These are phyloP conservation scores for Aphelinus certus DNA, from an alignment of 1,140 invertebrate species.

Conservation along the genomic window DNA sequence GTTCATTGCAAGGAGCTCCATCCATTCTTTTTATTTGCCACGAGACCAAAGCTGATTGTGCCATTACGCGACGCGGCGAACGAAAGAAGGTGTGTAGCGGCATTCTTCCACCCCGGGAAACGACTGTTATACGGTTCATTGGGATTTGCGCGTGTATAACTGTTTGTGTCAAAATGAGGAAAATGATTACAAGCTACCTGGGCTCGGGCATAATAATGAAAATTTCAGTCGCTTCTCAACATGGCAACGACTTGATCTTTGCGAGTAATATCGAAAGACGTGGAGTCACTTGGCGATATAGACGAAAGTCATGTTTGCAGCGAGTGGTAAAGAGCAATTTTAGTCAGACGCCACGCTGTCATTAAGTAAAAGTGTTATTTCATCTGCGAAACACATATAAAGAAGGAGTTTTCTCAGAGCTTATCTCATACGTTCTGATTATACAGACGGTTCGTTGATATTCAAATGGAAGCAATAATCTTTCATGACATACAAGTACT, in stretches of 20 bases:
- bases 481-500: too few relatives aligned
- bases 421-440: too few relatives aligned
- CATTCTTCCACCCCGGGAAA: too few relatives aligned
- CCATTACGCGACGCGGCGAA: neutral
- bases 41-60: constrained; percentile 8
- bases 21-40: neutral
- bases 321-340: neutral
- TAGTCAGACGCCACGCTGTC: neutral
- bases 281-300: neutral
- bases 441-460: too few relatives aligned
- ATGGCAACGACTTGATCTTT: too few relatives aligned
- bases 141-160: neutral
- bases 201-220: neutral
- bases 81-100: neutral
- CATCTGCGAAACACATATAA: too few relatives aligned
- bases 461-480: too few relatives aligned
- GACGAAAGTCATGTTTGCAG: too few relatives aligned
- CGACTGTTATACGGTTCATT: neutral
- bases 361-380: too few relatives aligned
- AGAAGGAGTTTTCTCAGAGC: too few relatives aligned
- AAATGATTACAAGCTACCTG: neutral
- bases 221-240: neutral
- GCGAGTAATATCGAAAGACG: constrained; percentile 3
- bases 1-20: too few relatives aligned
- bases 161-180: constrained; percentile 20